A percentile compares a stretch with the other conserved stretches of the same genome.
phyloP scores from a whole-genome alignment of 1,140 invertebrate species.

The Neocloeon triangulifer region DNA sequence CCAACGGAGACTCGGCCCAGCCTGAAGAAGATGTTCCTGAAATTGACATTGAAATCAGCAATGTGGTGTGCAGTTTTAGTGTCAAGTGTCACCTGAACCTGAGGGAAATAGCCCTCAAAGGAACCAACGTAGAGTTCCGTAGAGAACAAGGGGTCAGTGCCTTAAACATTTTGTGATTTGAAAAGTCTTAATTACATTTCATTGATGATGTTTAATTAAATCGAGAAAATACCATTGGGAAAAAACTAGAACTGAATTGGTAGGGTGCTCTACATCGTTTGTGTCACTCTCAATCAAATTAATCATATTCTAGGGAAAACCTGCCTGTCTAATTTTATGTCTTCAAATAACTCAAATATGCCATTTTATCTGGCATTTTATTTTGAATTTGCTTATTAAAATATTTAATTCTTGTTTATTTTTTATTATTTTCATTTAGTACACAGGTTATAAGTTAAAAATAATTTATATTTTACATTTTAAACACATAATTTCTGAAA shows the following conservation, averaged over 20 bases:
- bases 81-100: slow-evolving; percentile 94
- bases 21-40: slow-evolving; percentile 30
- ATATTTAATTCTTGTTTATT: no score
- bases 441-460: no score
- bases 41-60: slow-evolving; percentile 91
- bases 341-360: no score
- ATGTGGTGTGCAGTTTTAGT: slow-evolving; percentile 96
- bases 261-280: neutral
- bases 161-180: slow-evolving; percentile 1
- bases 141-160: slow-evolving; percentile 71
- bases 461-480: no score
- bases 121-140: slow-evolving; percentile 84
- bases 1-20: slow-evolving; percentile 12
- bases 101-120: slow-evolving; percentile 76
- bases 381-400: no score
- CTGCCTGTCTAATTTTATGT: no score
- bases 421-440: no score
- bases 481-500: no score
- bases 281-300: neutral
- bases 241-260: neutral
- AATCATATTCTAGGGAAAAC: no score
- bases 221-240: neutral
- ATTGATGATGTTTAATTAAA: neutral
- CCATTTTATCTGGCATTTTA: no score
- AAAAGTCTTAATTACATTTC: neutral